Base-by-base conservation (phyloP, 2,888 invertebrate species). In the Lasioglossum oenotherae region DNA sequence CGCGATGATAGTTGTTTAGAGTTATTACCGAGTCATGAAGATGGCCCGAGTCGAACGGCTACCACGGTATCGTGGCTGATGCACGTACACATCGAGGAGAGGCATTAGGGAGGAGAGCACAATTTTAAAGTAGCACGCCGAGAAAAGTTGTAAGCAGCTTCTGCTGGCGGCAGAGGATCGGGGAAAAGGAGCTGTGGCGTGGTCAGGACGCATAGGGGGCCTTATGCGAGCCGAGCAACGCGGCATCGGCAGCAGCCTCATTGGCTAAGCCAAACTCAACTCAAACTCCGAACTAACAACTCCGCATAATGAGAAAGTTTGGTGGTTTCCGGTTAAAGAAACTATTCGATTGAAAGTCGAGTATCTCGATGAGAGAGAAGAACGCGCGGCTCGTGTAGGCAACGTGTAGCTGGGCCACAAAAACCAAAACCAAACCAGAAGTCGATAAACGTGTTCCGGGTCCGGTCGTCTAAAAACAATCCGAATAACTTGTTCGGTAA, bases 101-200 rank as follows among this genome's bases (percentile, higher is more conserved):
- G 60, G 27, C 64, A 16, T 31, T 31, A 6, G 31, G 87, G 0
- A 41, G 31, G 31, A 31, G 73, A 31, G 73, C 75, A 90, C 87
- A 81, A 80, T 91, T 90, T 88, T 82, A 89, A 92, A 92, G 91
- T 89, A 87, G 89, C 81, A 80, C 81, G 82, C 73, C 81, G 86
- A 89, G 86, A 88, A 89, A 92, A 92, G 92, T 92, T 91, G 89
- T 90, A 91, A 92, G 91, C 90, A 91, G 91, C 92, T 92, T 92
- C 87, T 74, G 82, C 83, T 79, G 69, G 71, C 64, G 41, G 75
- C 57, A 78, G 75, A 78, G 82, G 82, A 84, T 85, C 82, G 87
- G 73, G 85, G 80, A 80, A 81, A 88, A 88, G 89, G 79, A 90
- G 81, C 41, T 74, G 46, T 74, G 78, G 73, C 78, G 46, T 73